Percentiles rank a stretch among this genome's conserved stretches.
Evolutionary conservation across 2,113 vertebrate genomes (phyloP).

Genomic region (Triplophysa tibetana): DNA sequence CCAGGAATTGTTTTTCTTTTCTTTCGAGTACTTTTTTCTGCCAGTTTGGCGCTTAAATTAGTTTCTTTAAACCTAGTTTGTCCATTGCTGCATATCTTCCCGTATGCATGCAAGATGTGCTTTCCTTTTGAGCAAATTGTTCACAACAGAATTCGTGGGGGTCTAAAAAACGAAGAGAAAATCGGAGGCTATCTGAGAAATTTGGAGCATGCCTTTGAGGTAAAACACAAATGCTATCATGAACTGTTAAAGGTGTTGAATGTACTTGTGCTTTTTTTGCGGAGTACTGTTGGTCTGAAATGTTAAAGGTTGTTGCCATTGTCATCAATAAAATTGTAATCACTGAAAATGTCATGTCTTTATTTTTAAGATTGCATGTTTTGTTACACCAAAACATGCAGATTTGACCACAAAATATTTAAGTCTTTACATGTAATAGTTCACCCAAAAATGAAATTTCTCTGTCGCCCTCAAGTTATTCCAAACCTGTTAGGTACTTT

Average conservation of each 20-base stretch:
- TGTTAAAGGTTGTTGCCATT: slow-evolving; percentile 69
- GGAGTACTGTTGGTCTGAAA: slow-evolving; percentile 54
- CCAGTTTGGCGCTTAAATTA: slow-evolving; percentile 55
- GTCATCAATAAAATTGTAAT: slow-evolving; percentile 77
- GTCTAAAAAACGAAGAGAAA: slow-evolving; percentile 86
- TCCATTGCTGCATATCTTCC: slow-evolving; percentile 71
- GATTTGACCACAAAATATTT: too few species aligned
- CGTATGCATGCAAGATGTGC: slow-evolving; percentile 81
- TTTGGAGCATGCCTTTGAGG: slow-evolving; percentile 91
- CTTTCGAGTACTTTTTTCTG: slow-evolving; percentile 18
- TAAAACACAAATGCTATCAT: slow-evolving; percentile 71
- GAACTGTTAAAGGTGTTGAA: slow-evolving; percentile 65
- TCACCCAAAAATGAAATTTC: too few species aligned
- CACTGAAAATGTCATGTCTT: slow-evolving; percentile 41
- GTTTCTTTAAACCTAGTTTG: slow-evolving; percentile 52
- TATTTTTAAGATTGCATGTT: not conserved
- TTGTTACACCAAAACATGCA: not conserved
- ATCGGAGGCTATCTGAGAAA: slow-evolving; percentile 83
- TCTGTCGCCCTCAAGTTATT: too few species aligned
- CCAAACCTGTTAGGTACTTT: too few species aligned
- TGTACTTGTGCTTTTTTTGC: slow-evolving; percentile 50
- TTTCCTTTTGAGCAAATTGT: slow-evolving; percentile 87
- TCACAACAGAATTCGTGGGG: slow-evolving; percentile 87
- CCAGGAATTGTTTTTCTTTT: slow-evolving; percentile 63
- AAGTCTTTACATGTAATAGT: too few species aligned